Evolutionary conservation across 2,888 invertebrate genomes (phyloP).

Genomic region (Dexiosoma caninum): DNA sequence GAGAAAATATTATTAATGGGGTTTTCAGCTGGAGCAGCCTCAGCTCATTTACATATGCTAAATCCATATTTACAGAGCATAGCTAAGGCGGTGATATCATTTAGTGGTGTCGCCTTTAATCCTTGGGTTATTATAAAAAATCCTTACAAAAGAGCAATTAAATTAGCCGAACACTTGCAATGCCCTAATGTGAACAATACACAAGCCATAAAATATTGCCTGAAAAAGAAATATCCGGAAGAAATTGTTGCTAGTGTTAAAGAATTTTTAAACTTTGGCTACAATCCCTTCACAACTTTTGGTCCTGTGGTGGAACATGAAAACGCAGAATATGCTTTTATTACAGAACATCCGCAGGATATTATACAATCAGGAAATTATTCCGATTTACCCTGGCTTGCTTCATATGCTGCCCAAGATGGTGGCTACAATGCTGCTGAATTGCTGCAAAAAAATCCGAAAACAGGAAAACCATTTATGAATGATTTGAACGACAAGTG

Average conservation of each 20-base stretch:
- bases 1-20: slow-evolving; percentile 83
- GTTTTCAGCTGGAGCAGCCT: slow-evolving; percentile 85
- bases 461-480: slow-evolving; percentile 74
- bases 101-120: slow-evolving; percentile 62
- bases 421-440: slow-evolving; percentile 83
- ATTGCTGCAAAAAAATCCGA: slow-evolving; percentile 72
- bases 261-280: slow-evolving; percentile 78
- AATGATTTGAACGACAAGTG: slow-evolving; percentile 78
- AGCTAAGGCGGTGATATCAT: slow-evolving; percentile 58
- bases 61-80: slow-evolving; percentile 78
- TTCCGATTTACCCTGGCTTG: slow-evolving; percentile 82
- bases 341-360: slow-evolving; percentile 82
- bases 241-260: slow-evolving; percentile 79
- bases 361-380: slow-evolving; percentile 79
- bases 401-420: slow-evolving; percentile 83
- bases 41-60: slow-evolving; percentile 84
- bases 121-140: slow-evolving; percentile 60
- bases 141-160: slow-evolving; percentile 35
- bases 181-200: slow-evolving; percentile 34
- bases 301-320: slow-evolving; percentile 83
- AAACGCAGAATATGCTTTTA: slow-evolving; percentile 78
- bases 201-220: slow-evolving; percentile 81
- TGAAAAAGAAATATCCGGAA: slow-evolving; percentile 81
- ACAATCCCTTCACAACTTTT: slow-evolving; percentile 84
- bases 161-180: slow-evolving; percentile 51